phyloP scores from a whole-genome alignment of 1,140 invertebrate species.

The Bombyx mandarina region DNA sequence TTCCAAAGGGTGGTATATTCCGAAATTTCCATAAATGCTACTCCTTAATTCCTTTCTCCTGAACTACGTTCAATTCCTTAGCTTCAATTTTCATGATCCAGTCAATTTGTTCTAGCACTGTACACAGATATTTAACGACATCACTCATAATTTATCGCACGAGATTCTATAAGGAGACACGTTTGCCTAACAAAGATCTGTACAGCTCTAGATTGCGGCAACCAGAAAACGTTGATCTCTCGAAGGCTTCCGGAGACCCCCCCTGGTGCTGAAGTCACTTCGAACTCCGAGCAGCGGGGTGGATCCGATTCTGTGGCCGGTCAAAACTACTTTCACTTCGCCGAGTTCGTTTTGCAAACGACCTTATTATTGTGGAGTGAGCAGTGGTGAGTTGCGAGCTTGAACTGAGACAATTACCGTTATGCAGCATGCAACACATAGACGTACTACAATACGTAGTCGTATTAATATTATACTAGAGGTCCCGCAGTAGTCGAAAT shows the following conservation, averaged over 20 bases:
- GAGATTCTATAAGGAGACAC: not conserved
- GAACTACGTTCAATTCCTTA: no score
- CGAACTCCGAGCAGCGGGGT: constrained; percentile 5
- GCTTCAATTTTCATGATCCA: no score
- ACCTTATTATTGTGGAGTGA: constrained; percentile 36
- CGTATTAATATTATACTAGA: no score
- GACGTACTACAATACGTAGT: no score
- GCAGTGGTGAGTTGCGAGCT: constrained; percentile 23
- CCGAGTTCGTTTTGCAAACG: constrained; percentile 43
- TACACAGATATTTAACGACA: not conserved
- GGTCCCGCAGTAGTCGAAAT: no score
- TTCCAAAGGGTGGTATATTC: no score
- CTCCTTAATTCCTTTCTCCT: no score
- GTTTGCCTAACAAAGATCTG: constrained; percentile 14
- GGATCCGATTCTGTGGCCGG: constrained; percentile 22
- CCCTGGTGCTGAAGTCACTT: not conserved
- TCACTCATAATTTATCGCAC: not conserved
- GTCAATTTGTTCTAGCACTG: no score
- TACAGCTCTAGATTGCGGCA: constrained; percentile 1
- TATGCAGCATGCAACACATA: constrained; percentile 5
- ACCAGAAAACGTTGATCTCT: constrained; percentile 1
- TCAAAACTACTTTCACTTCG: constrained; percentile 46
- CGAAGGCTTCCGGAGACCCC: no score
- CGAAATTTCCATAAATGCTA: no score
- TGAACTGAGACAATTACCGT: constrained; percentile 28